These are phyloP conservation scores for Dendrolimus pini DNA, from an alignment of 2,888 invertebrate species.

Conservation along the genomic window DNA sequence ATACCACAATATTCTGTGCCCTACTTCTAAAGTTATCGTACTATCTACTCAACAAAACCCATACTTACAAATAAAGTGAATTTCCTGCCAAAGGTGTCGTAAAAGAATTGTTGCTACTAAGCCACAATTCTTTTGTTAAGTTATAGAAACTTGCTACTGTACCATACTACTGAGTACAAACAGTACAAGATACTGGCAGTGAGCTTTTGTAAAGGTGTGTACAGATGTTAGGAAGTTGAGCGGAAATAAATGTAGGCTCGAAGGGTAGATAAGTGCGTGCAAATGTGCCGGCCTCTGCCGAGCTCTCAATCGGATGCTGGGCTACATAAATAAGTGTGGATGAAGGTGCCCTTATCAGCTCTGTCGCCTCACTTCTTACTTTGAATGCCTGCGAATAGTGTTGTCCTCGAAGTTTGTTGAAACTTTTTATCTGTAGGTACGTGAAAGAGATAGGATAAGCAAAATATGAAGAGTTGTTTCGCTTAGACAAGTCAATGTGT, in stretches of 20 bases:
- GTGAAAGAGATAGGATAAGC: slow-evolving; percentile 6
- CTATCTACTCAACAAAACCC: too few relatives aligned
- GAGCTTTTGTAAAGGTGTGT: slow-evolving; percentile 20
- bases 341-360: slow-evolving; percentile 56
- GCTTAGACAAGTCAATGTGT: neutral
- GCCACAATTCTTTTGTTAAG: too few relatives aligned
- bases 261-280: slow-evolving; percentile 68
- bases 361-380: slow-evolving; percentile 44
- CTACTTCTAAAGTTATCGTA: too few relatives aligned
- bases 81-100: too few relatives aligned
- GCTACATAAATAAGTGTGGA: slow-evolving; percentile 72
- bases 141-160: too few relatives aligned
- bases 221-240: slow-evolving; percentile 54
- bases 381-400: slow-evolving; percentile 23
- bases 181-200: neutral
- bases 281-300: slow-evolving; percentile 53
- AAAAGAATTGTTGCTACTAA: too few relatives aligned
- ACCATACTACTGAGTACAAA: too few relatives aligned
- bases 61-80: too few relatives aligned
- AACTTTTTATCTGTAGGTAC: slow-evolving; percentile 3
- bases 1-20: too few relatives aligned
- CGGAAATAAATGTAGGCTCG: slow-evolving; percentile 67
- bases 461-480: neutral
- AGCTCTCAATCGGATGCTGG: slow-evolving; percentile 67
- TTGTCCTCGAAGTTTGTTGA: slow-evolving; percentile 20